phyloP scores from a whole-genome alignment of 2,888 invertebrate species.

The Tenthredo amoena region DNA sequence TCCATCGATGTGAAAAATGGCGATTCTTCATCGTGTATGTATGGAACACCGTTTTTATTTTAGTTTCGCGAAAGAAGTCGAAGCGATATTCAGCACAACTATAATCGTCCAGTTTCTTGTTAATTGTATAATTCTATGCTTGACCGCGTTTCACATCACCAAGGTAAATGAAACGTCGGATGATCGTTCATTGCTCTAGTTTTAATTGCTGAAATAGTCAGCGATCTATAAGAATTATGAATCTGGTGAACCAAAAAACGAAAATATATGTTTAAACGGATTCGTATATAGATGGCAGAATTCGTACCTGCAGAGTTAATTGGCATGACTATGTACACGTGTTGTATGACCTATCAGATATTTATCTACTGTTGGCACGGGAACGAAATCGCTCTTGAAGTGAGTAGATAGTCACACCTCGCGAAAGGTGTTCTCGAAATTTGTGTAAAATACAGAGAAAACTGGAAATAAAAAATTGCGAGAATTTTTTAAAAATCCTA shows the following conservation, averaged over 20 bases:
- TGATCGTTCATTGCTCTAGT: not conserved
- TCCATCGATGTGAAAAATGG: not conserved
- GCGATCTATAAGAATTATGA: not conserved
- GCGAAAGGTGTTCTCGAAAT: not conserved
- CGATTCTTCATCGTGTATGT: not conserved
- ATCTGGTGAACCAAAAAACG: not conserved
- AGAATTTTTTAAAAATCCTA: not conserved
- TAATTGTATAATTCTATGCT: constrained; percentile 68
- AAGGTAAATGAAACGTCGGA: constrained; percentile 58
- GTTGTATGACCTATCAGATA: constrained; percentile 69
- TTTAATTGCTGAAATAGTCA: not conserved
- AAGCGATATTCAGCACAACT: constrained; percentile 64
- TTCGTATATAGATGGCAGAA: constrained; percentile 63
- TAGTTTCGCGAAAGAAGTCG: constrained; percentile 66
- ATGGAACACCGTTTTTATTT: not conserved
- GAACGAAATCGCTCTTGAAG: constrained; percentile 68
- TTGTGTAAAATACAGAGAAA: not conserved
- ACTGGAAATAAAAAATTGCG: not conserved
- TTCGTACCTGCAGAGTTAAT: constrained; percentile 64
- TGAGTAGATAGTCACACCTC: constrained; percentile 57
- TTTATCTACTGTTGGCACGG: constrained; percentile 71
- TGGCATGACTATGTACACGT: constrained; percentile 65
- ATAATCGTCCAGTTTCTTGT: constrained; percentile 66
- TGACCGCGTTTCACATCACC: constrained; percentile 67
- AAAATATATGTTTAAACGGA: not conserved